A percentile compares a stretch with the other conserved stretches of the same genome.
Conservation (phyloP, 1,140 invertebrate species). For the Aphelenchoides besseyi region DNA sequence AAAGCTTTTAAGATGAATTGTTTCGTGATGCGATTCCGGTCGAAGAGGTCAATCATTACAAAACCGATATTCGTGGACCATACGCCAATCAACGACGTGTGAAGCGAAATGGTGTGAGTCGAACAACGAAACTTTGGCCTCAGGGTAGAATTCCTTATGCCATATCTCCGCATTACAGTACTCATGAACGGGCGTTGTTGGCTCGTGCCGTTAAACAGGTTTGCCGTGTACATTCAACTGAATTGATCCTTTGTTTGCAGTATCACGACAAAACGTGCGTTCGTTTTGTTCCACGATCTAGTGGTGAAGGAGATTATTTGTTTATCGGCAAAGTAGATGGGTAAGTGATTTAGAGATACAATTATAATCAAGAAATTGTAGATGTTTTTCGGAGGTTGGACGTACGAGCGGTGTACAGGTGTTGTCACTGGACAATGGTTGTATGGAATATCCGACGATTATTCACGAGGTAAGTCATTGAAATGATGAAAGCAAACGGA, state of each 20-base stretch:
- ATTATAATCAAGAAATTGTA: constrained; percentile 28
- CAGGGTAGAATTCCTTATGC: constrained; percentile 57
- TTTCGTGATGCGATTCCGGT: constrained; percentile 31
- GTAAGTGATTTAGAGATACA: constrained; percentile 28
- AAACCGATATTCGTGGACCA: constrained; percentile 53
- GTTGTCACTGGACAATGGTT: constrained; percentile 60
- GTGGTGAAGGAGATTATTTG: constrained; percentile 56
- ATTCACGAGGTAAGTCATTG: constrained; percentile 62
- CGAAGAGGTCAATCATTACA: constrained; percentile 53
- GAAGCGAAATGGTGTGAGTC: constrained; percentile 58
- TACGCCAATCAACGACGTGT: constrained; percentile 18
- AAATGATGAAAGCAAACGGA: too few relatives aligned
- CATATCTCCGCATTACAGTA: constrained; percentile 56
- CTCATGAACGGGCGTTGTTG: constrained; percentile 58
- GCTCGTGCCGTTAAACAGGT: constrained; percentile 62
- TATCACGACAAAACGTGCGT: constrained; percentile 62
- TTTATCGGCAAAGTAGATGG: constrained; percentile 63
- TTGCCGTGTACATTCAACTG: not conserved
- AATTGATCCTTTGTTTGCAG: constrained; percentile 19
- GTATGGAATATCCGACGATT: constrained; percentile 62
- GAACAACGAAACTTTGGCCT: constrained; percentile 59
- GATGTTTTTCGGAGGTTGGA: constrained; percentile 62
- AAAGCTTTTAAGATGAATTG: constrained; percentile 32
- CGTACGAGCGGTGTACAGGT: constrained; percentile 61
- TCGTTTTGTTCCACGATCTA: constrained; percentile 56